Evolutionary conservation across 2,113 vertebrate species (phyloP).

Genomic region (Geococcyx californianus): DNA sequence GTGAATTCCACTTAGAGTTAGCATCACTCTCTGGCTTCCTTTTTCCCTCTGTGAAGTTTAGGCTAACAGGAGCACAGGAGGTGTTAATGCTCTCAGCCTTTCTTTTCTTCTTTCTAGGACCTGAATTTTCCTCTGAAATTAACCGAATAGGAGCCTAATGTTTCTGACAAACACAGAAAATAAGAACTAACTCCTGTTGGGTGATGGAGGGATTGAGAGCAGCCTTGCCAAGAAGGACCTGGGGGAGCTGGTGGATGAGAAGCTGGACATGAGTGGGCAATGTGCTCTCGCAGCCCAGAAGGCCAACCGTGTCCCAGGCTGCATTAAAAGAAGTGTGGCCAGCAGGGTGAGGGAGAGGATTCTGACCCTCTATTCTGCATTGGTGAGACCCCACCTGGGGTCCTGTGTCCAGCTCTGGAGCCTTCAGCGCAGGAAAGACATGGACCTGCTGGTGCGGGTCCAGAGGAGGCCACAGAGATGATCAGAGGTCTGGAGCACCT

Average conservation of each 20-base stretch:
- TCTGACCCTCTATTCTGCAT: not conserved
- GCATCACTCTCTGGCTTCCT: not conserved
- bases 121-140: not conserved
- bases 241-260: not conserved
- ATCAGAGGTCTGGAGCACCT: not conserved
- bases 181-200: not conserved
- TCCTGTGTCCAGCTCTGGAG: not conserved
- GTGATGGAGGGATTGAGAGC: not conserved
- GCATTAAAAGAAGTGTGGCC: accelerated
- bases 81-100: not conserved
- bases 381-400: not conserved
- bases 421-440: not conserved
- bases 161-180: not conserved
- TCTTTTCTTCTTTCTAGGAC: not conserved
- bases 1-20: not conserved
- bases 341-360: not conserved
- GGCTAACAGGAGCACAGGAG: not conserved
- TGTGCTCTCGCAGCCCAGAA: not conserved
- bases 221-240: not conserved
- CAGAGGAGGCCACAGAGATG: not conserved
- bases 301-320: accelerated
- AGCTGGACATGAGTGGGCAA: accelerated
- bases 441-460: not conserved
- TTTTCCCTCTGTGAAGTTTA: not conserved
- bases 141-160: not conserved